phyloP scores from a whole-genome alignment of 1,140 invertebrate species.

The Drosophila paulistorum region DNA sequence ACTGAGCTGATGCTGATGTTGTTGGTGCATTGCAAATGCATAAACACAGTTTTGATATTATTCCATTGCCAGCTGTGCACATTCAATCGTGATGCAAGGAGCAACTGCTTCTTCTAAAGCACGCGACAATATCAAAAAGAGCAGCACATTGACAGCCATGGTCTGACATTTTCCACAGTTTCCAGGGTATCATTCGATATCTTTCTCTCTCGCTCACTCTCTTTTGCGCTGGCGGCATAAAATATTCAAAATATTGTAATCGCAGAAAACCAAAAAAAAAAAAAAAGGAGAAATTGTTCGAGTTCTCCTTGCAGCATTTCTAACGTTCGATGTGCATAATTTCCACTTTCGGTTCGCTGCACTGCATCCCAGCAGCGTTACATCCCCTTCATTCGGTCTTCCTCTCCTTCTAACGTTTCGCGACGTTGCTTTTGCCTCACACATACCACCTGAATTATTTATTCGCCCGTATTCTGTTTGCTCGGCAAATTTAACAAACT shows the following conservation, averaged over 20 bases:
- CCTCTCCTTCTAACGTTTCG: not conserved
- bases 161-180: not conserved
- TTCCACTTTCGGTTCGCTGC: constrained; percentile 65
- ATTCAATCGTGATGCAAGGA: constrained; percentile 51
- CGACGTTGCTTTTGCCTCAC: constrained; percentile 6
- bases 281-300: constrained; percentile 14
- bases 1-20: constrained; percentile 12
- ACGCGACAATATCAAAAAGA: not conserved
- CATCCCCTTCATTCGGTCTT: not conserved
- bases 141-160: constrained; percentile 53
- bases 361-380: constrained; percentile 17
- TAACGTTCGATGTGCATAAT: constrained; percentile 70
- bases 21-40: constrained; percentile 74
- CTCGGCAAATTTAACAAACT: constrained; percentile 80
- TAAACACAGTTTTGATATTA: constrained; percentile 79
- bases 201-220: not conserved
- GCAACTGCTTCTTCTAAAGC: constrained; percentile 1
- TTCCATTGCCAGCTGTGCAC: constrained; percentile 73
- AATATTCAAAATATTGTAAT: constrained; percentile 81
- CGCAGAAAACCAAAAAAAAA: constrained; percentile 45
- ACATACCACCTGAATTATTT: constrained; percentile 61
- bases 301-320: constrained; percentile 46
- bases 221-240: constrained; percentile 42
- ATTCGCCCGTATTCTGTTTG: constrained; percentile 70
- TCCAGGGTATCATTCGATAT: constrained; percentile 16